These are phyloP conservation scores for Perca schrenkii DNA, from an alignment of 2,113 vertebrate species.

Conservation along the genomic window DNA sequence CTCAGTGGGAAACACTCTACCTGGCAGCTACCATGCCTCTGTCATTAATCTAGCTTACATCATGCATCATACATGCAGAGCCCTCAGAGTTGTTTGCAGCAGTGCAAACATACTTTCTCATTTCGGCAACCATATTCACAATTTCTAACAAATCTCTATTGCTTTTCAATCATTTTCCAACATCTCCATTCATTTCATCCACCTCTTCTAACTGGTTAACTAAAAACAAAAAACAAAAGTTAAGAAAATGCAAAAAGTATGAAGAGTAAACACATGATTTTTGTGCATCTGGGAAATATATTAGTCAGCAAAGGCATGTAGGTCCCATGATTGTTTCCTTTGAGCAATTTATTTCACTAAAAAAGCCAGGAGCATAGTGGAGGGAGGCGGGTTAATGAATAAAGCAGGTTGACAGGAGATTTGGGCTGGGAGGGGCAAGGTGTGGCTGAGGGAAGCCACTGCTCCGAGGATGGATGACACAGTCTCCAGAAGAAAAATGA, in stretches of 20 bases:
- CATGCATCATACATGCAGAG: neutral
- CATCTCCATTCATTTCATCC: neutral
- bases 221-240: constrained; percentile 13
- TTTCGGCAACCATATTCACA: neutral
- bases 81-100: neutral
- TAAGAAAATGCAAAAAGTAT: constrained; percentile 79
- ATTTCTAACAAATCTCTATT: neutral
- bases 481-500: neutral
- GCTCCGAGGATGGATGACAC: constrained; percentile 1
- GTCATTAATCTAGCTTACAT: constrained; percentile 33
- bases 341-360: constrained; percentile 63
- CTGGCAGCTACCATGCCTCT: constrained; percentile 35
- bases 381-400: constrained; percentile 61
- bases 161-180: neutral
- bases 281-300: constrained; percentile 76
- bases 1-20: constrained; percentile 21
- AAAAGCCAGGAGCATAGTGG: constrained; percentile 42
- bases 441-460: constrained; percentile 46
- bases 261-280: constrained; percentile 63
- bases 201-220: constrained; percentile 12
- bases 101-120: neutral
- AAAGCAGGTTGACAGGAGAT: constrained; percentile 68
- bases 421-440: constrained; percentile 50
- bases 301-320: constrained; percentile 75
- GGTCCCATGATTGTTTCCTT: constrained; percentile 72